Percentiles rank a stretch among this genome's conserved stretches.
phyloP scores from a whole-genome alignment of 2,888 invertebrate genomes.

The Carabus problematicus region DNA sequence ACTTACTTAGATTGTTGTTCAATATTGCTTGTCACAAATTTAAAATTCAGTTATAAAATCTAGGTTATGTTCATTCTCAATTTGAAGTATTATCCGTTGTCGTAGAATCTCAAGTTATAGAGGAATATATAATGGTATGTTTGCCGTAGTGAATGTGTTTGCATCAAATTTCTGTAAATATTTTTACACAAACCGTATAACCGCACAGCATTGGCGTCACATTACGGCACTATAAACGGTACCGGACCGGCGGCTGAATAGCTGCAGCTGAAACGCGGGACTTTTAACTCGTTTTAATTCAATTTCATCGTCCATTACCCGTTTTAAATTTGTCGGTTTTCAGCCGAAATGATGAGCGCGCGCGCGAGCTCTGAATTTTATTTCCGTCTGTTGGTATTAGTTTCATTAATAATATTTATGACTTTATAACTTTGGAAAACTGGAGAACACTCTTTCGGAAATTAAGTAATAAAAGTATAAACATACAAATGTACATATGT shows the following conservation, averaged over 20 bases:
- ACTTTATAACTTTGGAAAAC: constrained; percentile 28
- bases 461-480: too few species aligned
- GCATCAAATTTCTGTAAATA: constrained; percentile 4
- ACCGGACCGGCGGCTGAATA: constrained; percentile 8
- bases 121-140: too few species aligned
- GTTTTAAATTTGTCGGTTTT: constrained; percentile 42
- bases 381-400: constrained; percentile 38
- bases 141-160: neutral
- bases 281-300: constrained; percentile 43
- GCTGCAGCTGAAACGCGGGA: constrained; percentile 32
- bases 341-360: constrained; percentile 35
- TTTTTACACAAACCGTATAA: constrained; percentile 9
- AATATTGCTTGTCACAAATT: too few species aligned
- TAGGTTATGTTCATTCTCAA: too few species aligned
- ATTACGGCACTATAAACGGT: neutral
- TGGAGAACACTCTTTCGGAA: too few species aligned
- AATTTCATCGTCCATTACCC: constrained; percentile 43
- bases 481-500: too few species aligned
- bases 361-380: constrained; percentile 43
- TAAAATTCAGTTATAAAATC: too few species aligned
- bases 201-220: constrained; percentile 1
- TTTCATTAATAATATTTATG: constrained; percentile 33
- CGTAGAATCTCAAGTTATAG: too few species aligned
- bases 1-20: too few species aligned
- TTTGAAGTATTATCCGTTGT: too few species aligned